Conservation (phyloP, 2,888 invertebrate genomes). For the Aphelenchoides bicaudatus region DNA sequence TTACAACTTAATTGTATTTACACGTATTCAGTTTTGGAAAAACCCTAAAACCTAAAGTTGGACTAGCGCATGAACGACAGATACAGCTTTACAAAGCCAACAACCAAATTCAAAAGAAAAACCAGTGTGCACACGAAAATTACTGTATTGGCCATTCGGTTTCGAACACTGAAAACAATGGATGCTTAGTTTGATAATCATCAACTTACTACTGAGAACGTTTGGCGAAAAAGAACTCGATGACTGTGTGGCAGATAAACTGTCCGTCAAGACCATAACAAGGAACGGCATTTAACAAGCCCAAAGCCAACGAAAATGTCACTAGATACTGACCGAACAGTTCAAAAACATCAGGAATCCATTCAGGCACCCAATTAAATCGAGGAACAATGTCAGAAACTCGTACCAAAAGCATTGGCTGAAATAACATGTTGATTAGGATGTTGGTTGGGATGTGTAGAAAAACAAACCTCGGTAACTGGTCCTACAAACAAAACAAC, state of each 20-base stretch:
- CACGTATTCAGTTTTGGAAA: no score
- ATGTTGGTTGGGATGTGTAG: neutral
- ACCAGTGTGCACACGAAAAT: constrained; percentile 30
- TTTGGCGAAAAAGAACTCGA: constrained; percentile 43
- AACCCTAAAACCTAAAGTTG: no score
- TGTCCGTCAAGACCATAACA: constrained; percentile 90
- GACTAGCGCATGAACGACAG: neutral
- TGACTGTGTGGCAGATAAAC: constrained; percentile 71
- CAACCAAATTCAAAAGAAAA: constrained; percentile 30
- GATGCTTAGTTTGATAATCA: neutral
- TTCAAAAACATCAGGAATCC: constrained; percentile 39
- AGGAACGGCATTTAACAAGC: constrained; percentile 83
- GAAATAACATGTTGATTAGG: constrained; percentile 19
- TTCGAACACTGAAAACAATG: constrained; percentile 32
- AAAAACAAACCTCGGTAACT: constrained; percentile 65
- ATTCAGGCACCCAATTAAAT: constrained; percentile 34
- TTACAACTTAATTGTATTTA: no score
- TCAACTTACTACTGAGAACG: constrained; percentile 25
- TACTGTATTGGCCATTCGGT: constrained; percentile 23
- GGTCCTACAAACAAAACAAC: constrained; percentile 76
- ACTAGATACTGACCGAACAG: constrained; percentile 60
- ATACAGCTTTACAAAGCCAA: constrained; percentile 28
- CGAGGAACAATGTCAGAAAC: constrained; percentile 36
- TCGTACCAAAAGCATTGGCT: constrained; percentile 39
- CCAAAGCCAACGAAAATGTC: constrained; percentile 83